phyloP scores from a whole-genome alignment of 2,113 vertebrate genomes.

The Elaphurus davidianus region DNA sequence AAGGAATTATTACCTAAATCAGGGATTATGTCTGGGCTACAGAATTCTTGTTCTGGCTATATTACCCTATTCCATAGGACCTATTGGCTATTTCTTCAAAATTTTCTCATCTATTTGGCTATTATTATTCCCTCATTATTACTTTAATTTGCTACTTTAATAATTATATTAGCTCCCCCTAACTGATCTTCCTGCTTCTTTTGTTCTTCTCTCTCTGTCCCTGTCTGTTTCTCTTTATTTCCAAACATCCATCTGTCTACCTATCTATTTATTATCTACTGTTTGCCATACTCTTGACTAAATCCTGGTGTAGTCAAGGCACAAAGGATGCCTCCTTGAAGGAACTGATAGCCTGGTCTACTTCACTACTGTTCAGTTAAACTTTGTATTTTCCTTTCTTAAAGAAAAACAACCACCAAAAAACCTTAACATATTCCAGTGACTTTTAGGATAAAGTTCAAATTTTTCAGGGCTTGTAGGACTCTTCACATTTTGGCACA shows the following conservation, averaged over 20 bases:
- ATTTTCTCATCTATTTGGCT: not conserved
- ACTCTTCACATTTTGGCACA: not conserved
- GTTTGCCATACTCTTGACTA: not conserved
- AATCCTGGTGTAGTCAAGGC: not conserved
- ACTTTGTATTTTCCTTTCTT: not conserved
- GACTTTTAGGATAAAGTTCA: not conserved
- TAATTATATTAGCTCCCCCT: not conserved
- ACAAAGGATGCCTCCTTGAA: not conserved
- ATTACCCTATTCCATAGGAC: not conserved
- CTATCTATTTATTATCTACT: not conserved
- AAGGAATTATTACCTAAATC: not conserved
- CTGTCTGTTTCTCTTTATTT: not conserved
- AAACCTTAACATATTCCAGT: not conserved
- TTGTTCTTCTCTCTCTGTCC: not conserved
- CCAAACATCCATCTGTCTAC: not conserved
- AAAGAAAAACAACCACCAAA: not conserved
- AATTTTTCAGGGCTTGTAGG: not conserved
- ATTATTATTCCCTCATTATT: not conserved
- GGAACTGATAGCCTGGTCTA: not conserved
- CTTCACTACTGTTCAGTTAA: not conserved
- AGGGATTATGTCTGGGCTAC: not conserved
- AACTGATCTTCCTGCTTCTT: not conserved
- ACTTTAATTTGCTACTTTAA: not conserved
- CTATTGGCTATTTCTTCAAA: not conserved
- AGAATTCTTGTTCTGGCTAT: not conserved